These are phyloP conservation scores for Amphiprion ocellaris DNA, from an alignment of 2,113 vertebrate genomes.

Conservation along the genomic window DNA sequence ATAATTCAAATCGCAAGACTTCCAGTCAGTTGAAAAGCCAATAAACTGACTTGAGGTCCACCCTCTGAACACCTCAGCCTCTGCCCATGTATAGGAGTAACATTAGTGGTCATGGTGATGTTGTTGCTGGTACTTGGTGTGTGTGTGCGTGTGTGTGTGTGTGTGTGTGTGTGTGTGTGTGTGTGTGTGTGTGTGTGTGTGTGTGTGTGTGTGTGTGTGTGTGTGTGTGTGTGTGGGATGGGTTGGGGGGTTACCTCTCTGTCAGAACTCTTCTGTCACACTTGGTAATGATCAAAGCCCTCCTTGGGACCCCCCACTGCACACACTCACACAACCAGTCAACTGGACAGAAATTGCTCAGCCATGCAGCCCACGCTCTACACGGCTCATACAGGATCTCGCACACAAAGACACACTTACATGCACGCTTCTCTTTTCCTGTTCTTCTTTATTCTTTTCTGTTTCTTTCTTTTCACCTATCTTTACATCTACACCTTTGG, in stretches of 20 bases:
- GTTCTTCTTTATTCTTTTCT: constrained; percentile 35
- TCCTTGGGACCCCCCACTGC: constrained; percentile 80
- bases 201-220: constrained; percentile 50
- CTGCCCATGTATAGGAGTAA: constrained; percentile 32
- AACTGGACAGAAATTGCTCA: constrained; percentile 83
- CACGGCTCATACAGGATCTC: constrained; percentile 68
- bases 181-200: constrained; percentile 43
- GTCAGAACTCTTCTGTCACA: constrained; percentile 86
- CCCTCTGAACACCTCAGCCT: constrained; percentile 16
- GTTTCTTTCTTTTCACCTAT: constrained; percentile 13
- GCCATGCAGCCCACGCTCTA: constrained; percentile 77
- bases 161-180: constrained; percentile 37
- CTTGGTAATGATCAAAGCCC: constrained; percentile 86
- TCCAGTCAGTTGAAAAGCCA: constrained; percentile 15
- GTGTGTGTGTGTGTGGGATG: constrained; percentile 41
- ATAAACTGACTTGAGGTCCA: constrained; percentile 33
- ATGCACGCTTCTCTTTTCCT: constrained; percentile 35
- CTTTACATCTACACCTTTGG: constrained; percentile 14
- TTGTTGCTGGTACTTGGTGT: constrained; percentile 53
- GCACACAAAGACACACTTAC: constrained; percentile 38
- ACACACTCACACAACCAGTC: constrained; percentile 79
- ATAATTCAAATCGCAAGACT: neutral
- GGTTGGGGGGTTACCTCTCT: constrained; percentile 72
- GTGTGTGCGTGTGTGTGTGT: constrained; percentile 48
- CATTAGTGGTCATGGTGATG: constrained; percentile 58